Conservation (phyloP, 2,113 vertebrate species). For the Microtus ochrogaster region DNA sequence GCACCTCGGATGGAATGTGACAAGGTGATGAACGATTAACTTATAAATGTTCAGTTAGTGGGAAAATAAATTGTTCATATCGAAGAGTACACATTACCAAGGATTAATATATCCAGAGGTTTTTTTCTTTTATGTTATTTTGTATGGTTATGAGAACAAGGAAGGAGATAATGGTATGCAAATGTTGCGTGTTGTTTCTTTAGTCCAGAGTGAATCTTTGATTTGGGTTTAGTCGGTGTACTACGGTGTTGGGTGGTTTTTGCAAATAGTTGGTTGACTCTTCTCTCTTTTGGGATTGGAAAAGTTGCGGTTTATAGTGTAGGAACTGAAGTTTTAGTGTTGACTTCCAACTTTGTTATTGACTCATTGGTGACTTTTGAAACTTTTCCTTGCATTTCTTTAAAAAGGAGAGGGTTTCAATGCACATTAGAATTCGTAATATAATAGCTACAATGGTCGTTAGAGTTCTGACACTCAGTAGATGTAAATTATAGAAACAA, state of each 20-base stretch:
- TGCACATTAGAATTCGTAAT: not conserved
- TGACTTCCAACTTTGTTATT: not conserved
- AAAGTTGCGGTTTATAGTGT: not conserved
- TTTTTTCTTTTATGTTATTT: not conserved
- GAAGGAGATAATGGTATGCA: not conserved
- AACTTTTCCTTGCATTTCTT: not conserved
- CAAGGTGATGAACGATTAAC: not conserved
- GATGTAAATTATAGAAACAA: not conserved
- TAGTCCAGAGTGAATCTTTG: not conserved
- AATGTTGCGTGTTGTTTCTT: not conserved
- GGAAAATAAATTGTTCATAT: not conserved
- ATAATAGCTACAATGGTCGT: not conserved
- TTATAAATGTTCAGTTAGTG: not conserved
- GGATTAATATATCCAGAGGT: not conserved
- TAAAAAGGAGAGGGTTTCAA: not conserved
- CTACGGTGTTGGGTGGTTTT: not conserved
- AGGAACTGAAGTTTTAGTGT: not conserved
- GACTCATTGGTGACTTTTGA: conserved; percentile 44
- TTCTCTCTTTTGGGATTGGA: not conserved
- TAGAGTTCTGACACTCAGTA: not conserved
- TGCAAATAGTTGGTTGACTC: not conserved
- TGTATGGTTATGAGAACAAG: not conserved
- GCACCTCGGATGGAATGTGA: not conserved
- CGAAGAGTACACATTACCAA: not conserved
- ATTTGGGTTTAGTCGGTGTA: not conserved